A percentile compares a stretch with the other conserved stretches of the same genome.
These are phyloP conservation scores for Alviniconcha strummeri DNA, from an alignment of 2,888 invertebrate genomes.

Conservation along the genomic window DNA sequence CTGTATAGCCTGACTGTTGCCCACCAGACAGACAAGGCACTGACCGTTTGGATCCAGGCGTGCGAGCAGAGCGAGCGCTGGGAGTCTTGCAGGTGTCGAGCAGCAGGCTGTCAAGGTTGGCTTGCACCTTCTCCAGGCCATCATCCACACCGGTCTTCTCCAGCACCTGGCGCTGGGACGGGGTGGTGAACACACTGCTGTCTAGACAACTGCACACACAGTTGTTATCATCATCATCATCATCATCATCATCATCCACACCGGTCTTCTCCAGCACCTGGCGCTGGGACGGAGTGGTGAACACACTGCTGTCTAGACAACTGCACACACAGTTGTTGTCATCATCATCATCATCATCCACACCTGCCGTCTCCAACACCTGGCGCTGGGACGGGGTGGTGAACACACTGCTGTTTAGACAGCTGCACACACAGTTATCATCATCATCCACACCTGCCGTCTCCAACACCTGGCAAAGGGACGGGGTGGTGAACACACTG, in stretches of 20 bases:
- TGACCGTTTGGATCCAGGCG: constrained; percentile 22
- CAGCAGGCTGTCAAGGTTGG: constrained; percentile 30
- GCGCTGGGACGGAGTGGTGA: constrained; percentile 27
- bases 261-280: constrained; percentile 7
- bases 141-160: not conserved
- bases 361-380: not conserved
- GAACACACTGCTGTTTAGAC: constrained; percentile 26
- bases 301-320: constrained; percentile 24
- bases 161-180: constrained; percentile 26
- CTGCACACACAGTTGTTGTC: not conserved
- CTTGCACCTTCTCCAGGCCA: constrained; percentile 16
- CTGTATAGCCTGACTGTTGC: not conserved
- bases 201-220: constrained; percentile 13
- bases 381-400: not conserved
- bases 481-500: constrained; percentile 30
- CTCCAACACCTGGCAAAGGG: constrained; percentile 24
- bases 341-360: not conserved
- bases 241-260: not conserved
- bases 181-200: constrained; percentile 31
- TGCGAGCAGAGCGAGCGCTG: not conserved
- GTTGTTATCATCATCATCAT: not conserved
- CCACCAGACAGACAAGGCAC: not conserved
- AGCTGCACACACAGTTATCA: not conserved
- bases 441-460: not conserved
- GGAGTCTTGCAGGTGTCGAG: constrained; percentile 26